Evolutionary conservation across 2,113 vertebrate genomes (phyloP).

Genomic region (Tetrax tetrax): DNA sequence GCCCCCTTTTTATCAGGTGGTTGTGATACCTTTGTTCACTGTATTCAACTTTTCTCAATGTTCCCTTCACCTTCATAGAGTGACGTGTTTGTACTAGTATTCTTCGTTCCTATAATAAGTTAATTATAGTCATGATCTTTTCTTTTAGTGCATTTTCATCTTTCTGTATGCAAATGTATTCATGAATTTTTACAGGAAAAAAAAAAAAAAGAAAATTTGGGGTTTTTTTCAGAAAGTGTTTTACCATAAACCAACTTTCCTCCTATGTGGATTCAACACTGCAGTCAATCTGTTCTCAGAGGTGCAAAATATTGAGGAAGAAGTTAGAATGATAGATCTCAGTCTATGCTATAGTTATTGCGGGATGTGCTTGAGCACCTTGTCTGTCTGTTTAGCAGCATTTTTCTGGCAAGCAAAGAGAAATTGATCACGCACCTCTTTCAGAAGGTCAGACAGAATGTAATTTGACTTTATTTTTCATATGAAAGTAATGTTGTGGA

Average conservation of each 20-base stretch:
- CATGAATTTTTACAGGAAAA: not conserved
- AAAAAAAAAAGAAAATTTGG: not conserved
- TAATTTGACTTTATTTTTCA: not conserved
- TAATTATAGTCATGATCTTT: not conserved
- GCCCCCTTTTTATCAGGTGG: not conserved
- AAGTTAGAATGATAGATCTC: not conserved
- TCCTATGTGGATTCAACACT: not conserved
- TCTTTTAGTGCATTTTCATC: not conserved
- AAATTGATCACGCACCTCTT: not conserved
- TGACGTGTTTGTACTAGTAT: not conserved
- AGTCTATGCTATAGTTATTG: not conserved
- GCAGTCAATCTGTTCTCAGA: not conserved
- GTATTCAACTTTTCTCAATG: not conserved
- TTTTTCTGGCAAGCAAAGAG: not conserved
- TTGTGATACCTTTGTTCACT: not conserved
- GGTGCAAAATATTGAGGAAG: not conserved
- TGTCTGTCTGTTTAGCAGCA: not conserved
- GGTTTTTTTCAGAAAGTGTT: not conserved
- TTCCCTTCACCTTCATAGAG: not conserved
- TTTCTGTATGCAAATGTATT: not conserved
- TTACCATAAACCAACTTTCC: not conserved
- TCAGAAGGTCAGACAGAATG: not conserved
- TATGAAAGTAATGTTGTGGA: not conserved
- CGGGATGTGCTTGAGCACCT: fast-evolving
- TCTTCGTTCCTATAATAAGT: not conserved